These are phyloP conservation scores for Mythimna albipuncta DNA, from an alignment of 2,888 invertebrate species.

Conservation along the genomic window DNA sequence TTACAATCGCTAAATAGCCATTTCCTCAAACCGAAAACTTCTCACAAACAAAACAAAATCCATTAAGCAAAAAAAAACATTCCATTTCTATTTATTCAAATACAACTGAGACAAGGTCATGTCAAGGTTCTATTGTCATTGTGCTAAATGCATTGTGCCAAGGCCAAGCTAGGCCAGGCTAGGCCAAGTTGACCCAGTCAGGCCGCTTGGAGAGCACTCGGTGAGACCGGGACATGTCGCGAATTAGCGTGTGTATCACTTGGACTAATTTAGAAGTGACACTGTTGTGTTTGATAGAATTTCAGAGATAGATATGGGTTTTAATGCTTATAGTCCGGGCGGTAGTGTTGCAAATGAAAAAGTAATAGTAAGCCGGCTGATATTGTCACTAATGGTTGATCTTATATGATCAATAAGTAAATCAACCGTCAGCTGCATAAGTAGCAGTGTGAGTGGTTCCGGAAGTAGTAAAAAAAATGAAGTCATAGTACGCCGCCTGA, in stretches of 20 bases:
- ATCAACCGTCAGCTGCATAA: too few species aligned
- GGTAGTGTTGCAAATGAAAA: too few species aligned
- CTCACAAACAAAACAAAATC: constrained; percentile 29
- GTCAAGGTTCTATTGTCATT: constrained; percentile 73
- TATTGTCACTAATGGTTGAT: too few species aligned
- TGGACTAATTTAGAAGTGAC: constrained; percentile 68
- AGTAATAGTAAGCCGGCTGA: too few species aligned
- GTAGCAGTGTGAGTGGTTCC: too few species aligned
- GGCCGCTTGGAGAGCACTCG: constrained; percentile 68
- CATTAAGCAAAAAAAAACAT: constrained; percentile 34
- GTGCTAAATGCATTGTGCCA: constrained; percentile 66
- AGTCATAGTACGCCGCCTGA: too few species aligned
- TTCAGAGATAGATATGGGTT: constrained; percentile 7
- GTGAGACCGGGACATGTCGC: constrained; percentile 66
- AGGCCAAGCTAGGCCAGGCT: constrained; percentile 62
- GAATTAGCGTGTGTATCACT: constrained; percentile 66
- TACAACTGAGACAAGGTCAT: constrained; percentile 65
- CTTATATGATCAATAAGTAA: too few species aligned
- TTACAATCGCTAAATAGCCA: neutral
- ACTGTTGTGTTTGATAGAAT: constrained; percentile 42
- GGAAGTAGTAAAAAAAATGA: too few species aligned
- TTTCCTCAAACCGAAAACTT: neutral
- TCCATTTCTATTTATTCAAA: constrained; percentile 51
- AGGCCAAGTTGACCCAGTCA: constrained; percentile 64
- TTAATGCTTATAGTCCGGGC: too few species aligned